Evolutionary conservation across 2,888 invertebrate species (phyloP), one percentile per base, ranked within the genome.

Genomic region (Patella ulyssiponensis): DNA sequence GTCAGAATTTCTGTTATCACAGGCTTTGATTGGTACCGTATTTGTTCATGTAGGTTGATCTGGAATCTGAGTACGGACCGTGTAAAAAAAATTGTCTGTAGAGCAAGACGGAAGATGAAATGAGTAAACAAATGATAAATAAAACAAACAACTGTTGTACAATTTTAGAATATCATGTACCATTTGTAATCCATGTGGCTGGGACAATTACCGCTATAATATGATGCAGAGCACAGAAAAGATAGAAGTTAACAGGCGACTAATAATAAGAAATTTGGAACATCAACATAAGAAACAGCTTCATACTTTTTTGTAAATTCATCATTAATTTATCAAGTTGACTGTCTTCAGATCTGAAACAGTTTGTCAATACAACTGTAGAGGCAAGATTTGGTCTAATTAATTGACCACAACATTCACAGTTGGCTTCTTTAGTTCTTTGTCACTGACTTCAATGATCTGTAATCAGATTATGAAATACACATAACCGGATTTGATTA

Each of bases 391-490:
- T 64, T 64, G 20, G 20, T 64, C 20, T 64, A 64, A 20, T 20
- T 52, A 71, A 71, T 52, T 52, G 44, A 54, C 73, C 73, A 52
- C 73, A 52, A 52, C 23, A 51, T 73, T n/a, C 53, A 52, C 73
- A 73, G 54, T 73, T 73, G 54, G 73, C 23, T 53, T 52, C 73
- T 15, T 44, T 44, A 44, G 44, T 44, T 44, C 44, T 64, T 64
- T 64, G 64, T 64, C 64, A 64, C 9, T 58, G n/a, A 58, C 44
- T 44, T 44, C 44, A 44, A 44, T 44, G 44, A 64, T 64, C 64
- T 64, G 64, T 64, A 64, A 64, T 64, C 64, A 64, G 64, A 64
- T 64, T 64, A 64, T 23, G 20, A 23, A 23, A 23, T 64, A 64
- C 20, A 23, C 64, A 64, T 64, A 64, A 64, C 64, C 64, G 14